phyloP scores from a whole-genome alignment of 2,113 vertebrate genomes.

The Eupsittula cactorum region DNA sequence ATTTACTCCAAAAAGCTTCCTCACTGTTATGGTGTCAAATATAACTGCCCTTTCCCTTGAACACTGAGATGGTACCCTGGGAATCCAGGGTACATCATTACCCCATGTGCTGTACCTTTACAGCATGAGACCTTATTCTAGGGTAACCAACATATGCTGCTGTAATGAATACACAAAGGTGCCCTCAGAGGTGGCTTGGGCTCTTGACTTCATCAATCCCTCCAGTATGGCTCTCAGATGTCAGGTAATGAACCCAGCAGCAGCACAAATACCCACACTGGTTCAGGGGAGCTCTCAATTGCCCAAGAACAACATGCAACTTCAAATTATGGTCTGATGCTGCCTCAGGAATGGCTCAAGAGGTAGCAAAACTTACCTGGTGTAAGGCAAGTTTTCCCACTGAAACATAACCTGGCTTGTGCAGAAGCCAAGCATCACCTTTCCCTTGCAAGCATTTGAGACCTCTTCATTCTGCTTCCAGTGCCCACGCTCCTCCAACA shows the following conservation, averaged over 20 bases:
- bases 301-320: not conserved
- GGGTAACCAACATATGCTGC: not conserved
- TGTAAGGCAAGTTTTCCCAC: constrained; percentile 7
- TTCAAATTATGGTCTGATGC: not conserved
- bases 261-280: not conserved
- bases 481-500: not conserved
- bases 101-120: not conserved
- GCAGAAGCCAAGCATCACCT: constrained; percentile 6
- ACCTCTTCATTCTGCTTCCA: not conserved
- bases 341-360: not conserved
- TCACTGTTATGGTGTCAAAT: not conserved
- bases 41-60: not conserved
- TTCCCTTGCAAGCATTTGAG: not conserved
- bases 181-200: not conserved
- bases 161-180: not conserved
- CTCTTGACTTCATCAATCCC: not conserved
- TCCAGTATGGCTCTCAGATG: not conserved
- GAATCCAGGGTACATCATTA: not conserved
- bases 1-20: not conserved
- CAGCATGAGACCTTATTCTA: not conserved
- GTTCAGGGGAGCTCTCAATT: not conserved
- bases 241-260: not conserved
- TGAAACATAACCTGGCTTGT: constrained; percentile 32
- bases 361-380: constrained; percentile 14
- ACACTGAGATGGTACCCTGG: not conserved